A percentile compares a stretch with the other conserved stretches of the same genome.
Evolutionary conservation across 2,113 vertebrate genomes (phyloP).

Genomic region (Sceloporus undulatus): DNA sequence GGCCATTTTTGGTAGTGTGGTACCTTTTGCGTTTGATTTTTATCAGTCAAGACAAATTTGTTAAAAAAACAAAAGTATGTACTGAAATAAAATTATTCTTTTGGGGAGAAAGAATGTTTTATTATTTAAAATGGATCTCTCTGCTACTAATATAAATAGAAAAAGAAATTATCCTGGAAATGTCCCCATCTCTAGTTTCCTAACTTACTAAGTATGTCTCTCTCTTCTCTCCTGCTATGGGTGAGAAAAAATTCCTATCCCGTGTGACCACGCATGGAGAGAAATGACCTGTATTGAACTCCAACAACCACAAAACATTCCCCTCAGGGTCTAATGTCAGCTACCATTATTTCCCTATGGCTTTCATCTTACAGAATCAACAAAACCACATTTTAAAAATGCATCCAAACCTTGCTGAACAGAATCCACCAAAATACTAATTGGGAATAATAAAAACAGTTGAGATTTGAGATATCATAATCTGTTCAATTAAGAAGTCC

Average conservation of each 20-base stretch:
- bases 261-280: not conserved
- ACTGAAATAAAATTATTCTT: not conserved
- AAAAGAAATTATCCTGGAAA: constrained; percentile 18
- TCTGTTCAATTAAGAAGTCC: constrained; percentile 55
- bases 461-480: constrained; percentile 64
- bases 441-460: constrained; percentile 66
- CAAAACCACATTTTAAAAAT: constrained; percentile 17
- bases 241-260: not conserved
- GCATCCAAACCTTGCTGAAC: constrained; percentile 41
- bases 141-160: not conserved
- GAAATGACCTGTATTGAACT: constrained; percentile 38
- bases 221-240: constrained; percentile 30
- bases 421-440: constrained; percentile 64
- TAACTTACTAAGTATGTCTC: constrained; percentile 23
- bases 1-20: too few species aligned
- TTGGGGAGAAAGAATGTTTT: not conserved
- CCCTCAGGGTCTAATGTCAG: not conserved
- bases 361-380: constrained; percentile 9
- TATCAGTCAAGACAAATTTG: too few species aligned
- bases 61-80: not conserved
- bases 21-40: too few species aligned
- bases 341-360: not conserved
- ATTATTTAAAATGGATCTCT: not conserved
- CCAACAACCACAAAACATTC: constrained; percentile 12
- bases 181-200: not conserved